Evolutionary conservation across 2,888 invertebrate species (phyloP).

Genomic region (Synanthedon myopaeformis): DNA sequence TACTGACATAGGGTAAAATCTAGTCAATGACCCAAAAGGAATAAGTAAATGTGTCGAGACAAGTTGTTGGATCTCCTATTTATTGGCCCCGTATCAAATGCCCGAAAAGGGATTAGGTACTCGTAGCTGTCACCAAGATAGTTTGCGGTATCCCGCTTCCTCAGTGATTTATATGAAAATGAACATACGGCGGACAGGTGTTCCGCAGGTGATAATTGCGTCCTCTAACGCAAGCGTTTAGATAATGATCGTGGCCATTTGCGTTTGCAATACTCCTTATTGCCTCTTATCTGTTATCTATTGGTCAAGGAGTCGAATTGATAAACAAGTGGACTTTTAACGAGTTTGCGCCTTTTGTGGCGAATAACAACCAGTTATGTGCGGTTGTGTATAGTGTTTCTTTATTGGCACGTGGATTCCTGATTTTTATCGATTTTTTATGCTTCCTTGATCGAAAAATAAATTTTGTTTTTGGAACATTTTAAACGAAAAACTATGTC

Average conservation of each 20-base stretch:
- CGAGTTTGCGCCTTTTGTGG: slow-evolving; percentile 13
- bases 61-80: slow-evolving; percentile 15
- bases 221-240: slow-evolving; percentile 38
- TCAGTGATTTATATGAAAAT: slow-evolving; percentile 21
- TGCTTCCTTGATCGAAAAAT: too few relatives aligned
- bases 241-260: slow-evolving; percentile 42
- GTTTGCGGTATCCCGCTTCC: slow-evolving; percentile 8
- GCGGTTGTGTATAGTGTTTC: slow-evolving; percentile 8
- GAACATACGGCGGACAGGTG: slow-evolving; percentile 39
- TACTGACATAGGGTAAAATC: slow-evolving; percentile 3
- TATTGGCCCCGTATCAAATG: slow-evolving; percentile 20
- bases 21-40: slow-evolving; percentile 12
- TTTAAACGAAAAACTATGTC: too few relatives aligned
- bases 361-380: neutral
- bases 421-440: neutral
- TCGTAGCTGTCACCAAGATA: slow-evolving; percentile 18
- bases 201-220: slow-evolving; percentile 38
- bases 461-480: too few relatives aligned
- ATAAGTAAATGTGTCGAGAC: slow-evolving; percentile 8
- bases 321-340: slow-evolving; percentile 15
- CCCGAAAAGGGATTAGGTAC: slow-evolving; percentile 12
- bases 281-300: slow-evolving; percentile 7
- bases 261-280: slow-evolving; percentile 24
- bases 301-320: slow-evolving; percentile 9
- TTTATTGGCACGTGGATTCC: neutral